phyloP scores from a whole-genome alignment of 2,888 invertebrate species.

The Galeopsomyia nigrocyanea region DNA sequence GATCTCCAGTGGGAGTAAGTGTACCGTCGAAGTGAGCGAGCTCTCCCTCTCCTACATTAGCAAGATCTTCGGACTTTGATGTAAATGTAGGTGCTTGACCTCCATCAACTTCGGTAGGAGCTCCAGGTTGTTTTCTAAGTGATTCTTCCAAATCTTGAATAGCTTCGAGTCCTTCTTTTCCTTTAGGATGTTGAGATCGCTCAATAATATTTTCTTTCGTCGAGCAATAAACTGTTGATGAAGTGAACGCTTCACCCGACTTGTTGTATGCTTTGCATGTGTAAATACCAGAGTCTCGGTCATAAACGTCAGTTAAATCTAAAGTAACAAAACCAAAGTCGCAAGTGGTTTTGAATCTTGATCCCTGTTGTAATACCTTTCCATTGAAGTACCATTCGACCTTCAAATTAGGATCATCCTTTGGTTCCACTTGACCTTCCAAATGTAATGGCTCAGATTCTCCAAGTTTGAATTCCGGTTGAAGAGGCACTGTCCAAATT shows the following conservation, averaged over 20 bases:
- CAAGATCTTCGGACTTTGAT: constrained; percentile 86
- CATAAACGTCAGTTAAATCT: constrained; percentile 92
- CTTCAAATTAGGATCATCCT: constrained; percentile 90
- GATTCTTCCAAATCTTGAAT: constrained; percentile 93
- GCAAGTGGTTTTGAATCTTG: constrained; percentile 91
- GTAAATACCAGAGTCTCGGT: constrained; percentile 94
- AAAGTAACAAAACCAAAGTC: constrained; percentile 98
- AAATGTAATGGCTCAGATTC: constrained; percentile 91
- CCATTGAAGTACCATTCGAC: constrained; percentile 97
- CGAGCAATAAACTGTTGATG: constrained; percentile 87
- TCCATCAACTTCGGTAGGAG: constrained; percentile 79
- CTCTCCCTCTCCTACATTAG: constrained; percentile 92
- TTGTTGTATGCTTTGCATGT: constrained; percentile 92
- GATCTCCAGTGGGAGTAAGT: constrained; percentile 92
- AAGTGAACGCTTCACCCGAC: constrained; percentile 92
- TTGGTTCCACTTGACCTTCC: constrained; percentile 95
- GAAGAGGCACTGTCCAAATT: constrained; percentile 86
- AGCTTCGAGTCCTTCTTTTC: constrained; percentile 91
- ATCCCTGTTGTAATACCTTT: constrained; percentile 86
- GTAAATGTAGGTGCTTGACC: constrained; percentile 91
- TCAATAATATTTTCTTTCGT: constrained; percentile 88
- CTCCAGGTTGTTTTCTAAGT: constrained; percentile 79
- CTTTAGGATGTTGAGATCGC: constrained; percentile 93
- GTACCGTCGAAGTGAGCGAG: constrained; percentile 98
- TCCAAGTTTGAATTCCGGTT: constrained; percentile 83